These are phyloP conservation scores for Microtus pennsylvanicus DNA, from an alignment of 2,113 vertebrate species.

Conservation along the genomic window DNA sequence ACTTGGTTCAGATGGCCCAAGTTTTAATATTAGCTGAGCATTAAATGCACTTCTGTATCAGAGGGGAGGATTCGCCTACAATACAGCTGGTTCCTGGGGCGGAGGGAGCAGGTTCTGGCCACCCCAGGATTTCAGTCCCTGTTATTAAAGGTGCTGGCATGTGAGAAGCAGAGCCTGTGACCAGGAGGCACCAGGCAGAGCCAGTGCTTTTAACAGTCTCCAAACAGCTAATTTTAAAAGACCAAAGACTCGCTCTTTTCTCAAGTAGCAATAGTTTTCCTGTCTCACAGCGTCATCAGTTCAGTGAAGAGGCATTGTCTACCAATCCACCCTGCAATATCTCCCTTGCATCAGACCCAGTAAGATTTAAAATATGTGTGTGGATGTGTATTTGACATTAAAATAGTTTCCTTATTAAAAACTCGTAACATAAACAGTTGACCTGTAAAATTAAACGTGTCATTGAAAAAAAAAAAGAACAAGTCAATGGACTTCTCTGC, in stretches of 20 bases:
- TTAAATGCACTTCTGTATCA: slow-evolving; percentile 3
- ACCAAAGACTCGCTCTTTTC: slow-evolving; percentile 31
- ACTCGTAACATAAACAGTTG: not conserved
- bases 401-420: slow-evolving; percentile 7
- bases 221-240: slow-evolving; percentile 64
- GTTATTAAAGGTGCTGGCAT: not conserved
- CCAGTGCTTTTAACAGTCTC: slow-evolving; percentile 13
- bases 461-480: not conserved
- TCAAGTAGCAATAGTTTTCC: slow-evolving; percentile 24
- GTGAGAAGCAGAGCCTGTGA: not conserved
- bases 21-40: not conserved
- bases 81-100: not conserved
- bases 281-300: not conserved
- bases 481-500: not conserved
- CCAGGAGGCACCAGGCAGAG: not conserved
- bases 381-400: not conserved
- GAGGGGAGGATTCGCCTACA: not conserved
- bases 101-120: not conserved
- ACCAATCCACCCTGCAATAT: not conserved
- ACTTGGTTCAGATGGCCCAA: not conserved
- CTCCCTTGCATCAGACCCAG: not conserved
- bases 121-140: not conserved
- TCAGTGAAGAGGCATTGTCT: not conserved
- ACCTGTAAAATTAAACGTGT: not conserved
- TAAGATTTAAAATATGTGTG: not conserved